These are phyloP conservation scores for Sciurus niger DNA, from an alignment of 2,113 vertebrate genomes.

Conservation along the genomic window DNA sequence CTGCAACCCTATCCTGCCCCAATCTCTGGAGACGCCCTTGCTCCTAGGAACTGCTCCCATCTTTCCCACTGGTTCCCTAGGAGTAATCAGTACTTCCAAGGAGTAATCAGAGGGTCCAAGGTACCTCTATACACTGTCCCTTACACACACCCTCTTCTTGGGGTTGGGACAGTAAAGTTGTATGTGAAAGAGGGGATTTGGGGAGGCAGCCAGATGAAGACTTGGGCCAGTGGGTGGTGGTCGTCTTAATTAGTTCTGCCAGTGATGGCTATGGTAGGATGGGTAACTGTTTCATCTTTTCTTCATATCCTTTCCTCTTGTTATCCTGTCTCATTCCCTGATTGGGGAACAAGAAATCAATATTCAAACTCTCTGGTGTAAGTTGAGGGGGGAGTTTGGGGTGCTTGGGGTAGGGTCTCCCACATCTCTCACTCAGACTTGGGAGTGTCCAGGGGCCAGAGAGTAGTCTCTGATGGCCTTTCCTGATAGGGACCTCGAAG, in stretches of 20 bases:
- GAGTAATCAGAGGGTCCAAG: neutral
- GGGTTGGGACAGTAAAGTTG: neutral
- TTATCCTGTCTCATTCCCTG: neutral
- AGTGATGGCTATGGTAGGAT: neutral
- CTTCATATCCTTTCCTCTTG: neutral
- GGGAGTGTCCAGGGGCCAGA: neutral
- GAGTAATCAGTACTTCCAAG: neutral
- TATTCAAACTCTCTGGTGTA: constrained; percentile 44
- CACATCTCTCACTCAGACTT: neutral
- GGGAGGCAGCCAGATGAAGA: neutral
- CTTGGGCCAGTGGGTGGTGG: neutral
- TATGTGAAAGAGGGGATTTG: neutral
- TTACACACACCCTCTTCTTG: neutral
- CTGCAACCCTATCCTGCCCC: neutral
- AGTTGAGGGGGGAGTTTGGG: constrained; percentile 20
- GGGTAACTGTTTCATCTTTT: neutral
- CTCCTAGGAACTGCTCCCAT: neutral
- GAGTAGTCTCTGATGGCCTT: neutral
- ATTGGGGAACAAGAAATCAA: neutral
- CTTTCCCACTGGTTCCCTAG: too few species aligned
- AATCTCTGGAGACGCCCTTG: neutral
- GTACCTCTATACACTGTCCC: neutral
- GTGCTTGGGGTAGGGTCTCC: neutral
- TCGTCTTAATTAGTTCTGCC: neutral
- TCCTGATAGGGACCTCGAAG: neutral